These are phyloP conservation scores for Drosophila punjabiensis DNA, from an alignment of 1,140 invertebrate species.

Conservation along the genomic window DNA sequence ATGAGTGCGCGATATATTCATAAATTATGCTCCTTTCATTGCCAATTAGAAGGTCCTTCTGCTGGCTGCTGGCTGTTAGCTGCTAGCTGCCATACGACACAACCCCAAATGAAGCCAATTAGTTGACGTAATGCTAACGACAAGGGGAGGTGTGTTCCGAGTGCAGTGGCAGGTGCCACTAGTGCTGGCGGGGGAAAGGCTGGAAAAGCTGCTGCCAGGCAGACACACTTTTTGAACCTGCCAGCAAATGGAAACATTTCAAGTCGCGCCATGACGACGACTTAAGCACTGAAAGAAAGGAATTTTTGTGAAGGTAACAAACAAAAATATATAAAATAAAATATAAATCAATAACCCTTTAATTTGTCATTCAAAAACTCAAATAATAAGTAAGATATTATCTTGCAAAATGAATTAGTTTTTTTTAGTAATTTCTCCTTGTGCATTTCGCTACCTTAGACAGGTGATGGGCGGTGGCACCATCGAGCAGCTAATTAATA, in stretches of 20 bases:
- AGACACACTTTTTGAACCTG: slow-evolving; percentile 76
- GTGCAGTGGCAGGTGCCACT: slow-evolving; percentile 21
- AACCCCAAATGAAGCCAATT: slow-evolving; percentile 82
- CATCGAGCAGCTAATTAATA: slow-evolving; percentile 80
- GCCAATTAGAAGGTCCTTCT: slow-evolving; percentile 76
- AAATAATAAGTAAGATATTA: not conserved
- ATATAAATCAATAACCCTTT: not conserved
- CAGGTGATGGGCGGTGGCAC: slow-evolving; percentile 48
- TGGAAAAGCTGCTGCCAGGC: not conserved
- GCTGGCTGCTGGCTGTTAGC: slow-evolving; percentile 47
- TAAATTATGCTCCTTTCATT: slow-evolving; percentile 81
- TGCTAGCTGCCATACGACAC: slow-evolving; percentile 63
- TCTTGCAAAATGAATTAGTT: no score
- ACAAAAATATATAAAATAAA: not conserved
- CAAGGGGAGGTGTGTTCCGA: not conserved
- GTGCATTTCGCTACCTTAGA: slow-evolving; percentile 11
- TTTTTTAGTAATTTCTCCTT: not conserved
- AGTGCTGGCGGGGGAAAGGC: not conserved
- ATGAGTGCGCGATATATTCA: slow-evolving; percentile 72
- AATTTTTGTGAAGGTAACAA: no score
- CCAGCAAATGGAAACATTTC: slow-evolving; percentile 77
- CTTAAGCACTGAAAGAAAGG: slow-evolving; percentile 1
- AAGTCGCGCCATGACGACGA: slow-evolving; percentile 51
- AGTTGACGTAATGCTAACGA: slow-evolving; percentile 81
- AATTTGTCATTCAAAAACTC: not conserved